A percentile compares a stretch with the other conserved stretches of the same genome.
phyloP scores from a whole-genome alignment of 2,888 invertebrate genomes.

The Glyphotaelius pellucidus region DNA sequence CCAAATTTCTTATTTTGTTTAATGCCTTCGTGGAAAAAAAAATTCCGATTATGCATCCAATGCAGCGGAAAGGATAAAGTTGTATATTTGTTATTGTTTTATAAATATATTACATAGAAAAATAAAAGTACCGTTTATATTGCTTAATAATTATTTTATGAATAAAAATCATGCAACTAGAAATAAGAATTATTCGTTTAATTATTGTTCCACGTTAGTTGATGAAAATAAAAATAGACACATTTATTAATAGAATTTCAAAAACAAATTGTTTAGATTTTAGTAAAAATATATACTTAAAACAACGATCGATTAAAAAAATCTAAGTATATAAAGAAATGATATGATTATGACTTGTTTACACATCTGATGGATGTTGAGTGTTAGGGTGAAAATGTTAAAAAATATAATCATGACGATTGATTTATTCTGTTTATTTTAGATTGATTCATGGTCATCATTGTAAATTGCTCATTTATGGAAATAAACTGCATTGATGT shows the following conservation, averaged over 20 bases:
- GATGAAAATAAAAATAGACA: conserved; percentile 30
- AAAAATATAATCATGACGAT: neutral
- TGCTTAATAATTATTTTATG: conserved; percentile 45
- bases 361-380: neutral
- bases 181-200: conserved; percentile 42
- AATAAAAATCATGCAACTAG: conserved; percentile 31
- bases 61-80: conserved; percentile 29
- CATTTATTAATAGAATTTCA: neutral
- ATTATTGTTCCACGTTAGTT: conserved; percentile 4
- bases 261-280: conserved; percentile 6
- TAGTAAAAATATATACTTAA: neutral
- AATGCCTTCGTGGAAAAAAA: neutral
- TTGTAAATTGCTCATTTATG: conserved; percentile 61
- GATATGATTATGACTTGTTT: neutral
- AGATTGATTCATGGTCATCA: conserved; percentile 17
- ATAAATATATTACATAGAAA: conserved; percentile 36
- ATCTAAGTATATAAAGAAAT: neutral
- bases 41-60: neutral
- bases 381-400: neutral
- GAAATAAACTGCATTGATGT: conserved; percentile 64
- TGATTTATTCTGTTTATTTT: conserved; percentile 23
- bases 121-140: conserved; percentile 34
- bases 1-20: neutral
- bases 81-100: conserved; percentile 58
- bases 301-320: neutral